Conservation (phyloP, 2,113 vertebrate genomes). For the Carassius auratus region DNA sequence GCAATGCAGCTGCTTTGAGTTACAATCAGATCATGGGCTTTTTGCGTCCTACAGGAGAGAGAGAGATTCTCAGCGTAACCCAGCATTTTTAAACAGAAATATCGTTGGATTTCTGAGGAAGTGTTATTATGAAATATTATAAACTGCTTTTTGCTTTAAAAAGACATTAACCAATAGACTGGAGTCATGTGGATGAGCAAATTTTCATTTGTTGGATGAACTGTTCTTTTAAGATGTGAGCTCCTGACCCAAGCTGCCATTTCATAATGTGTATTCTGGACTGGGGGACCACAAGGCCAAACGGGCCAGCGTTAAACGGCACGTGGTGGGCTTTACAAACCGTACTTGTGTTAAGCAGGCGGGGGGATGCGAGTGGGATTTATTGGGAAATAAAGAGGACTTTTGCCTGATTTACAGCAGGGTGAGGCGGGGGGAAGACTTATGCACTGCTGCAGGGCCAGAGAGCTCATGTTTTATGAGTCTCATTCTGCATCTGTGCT, state of each 20-base stretch:
- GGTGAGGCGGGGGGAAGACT: conserved; percentile 59
- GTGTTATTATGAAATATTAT: background rate
- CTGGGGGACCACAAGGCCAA: conserved; percentile 7
- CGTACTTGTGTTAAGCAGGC: background rate
- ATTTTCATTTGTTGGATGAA: background rate
- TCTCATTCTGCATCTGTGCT: conserved; percentile 62
- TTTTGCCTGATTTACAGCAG: conserved; percentile 71
- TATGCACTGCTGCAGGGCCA: conserved; percentile 61
- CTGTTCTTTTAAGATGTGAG: background rate
- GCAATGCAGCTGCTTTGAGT: no score
- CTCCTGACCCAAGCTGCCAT: conserved; percentile 3
- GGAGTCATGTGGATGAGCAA: background rate
- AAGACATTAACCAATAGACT: no score
- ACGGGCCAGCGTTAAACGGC: conserved; percentile 13
- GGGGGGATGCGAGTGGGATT: conserved; percentile 70
- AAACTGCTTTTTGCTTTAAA: no score
- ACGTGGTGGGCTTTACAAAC: background rate
- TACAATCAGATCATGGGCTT: no score
- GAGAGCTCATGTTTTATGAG: conserved; percentile 66
- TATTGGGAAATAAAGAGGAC: conserved; percentile 76
- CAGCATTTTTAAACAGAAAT: no score
- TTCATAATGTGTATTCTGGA: conserved; percentile 30
- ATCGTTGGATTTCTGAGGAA: background rate
- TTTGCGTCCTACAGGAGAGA: no score
- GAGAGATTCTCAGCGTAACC: no score